Evolutionary conservation across 2,797 vertebrate species (phyloP), one percentile per base, ranked within the genome.

Genomic region (Serranus cabrilla): DNA sequence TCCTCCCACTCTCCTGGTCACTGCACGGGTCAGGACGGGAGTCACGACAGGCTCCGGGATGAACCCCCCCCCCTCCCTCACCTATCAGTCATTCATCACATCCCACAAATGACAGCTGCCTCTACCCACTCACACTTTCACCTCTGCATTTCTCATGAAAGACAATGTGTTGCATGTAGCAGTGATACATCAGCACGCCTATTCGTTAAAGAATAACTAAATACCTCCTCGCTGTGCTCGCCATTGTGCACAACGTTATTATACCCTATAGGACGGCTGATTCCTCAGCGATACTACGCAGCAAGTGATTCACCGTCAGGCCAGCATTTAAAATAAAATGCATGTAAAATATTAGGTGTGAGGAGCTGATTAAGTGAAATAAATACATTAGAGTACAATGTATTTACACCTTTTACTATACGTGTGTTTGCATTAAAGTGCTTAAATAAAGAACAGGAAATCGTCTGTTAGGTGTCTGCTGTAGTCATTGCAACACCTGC

Each of bases 41-140:
- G 92, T 93, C 89, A 92, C 78, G 89, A 90, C 87, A 86, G 77
- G 71, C 84, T 82, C 81, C 58, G 66, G 72, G 87, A 82, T 80
- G 78, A 80, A 64, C 60, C 69, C 77, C 66, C 60, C 55, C 8
- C 7, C 34, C 58, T 27, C 6, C 42, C 70, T 62, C 64, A n/a
- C 56, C 74, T 54, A 81, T 82, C 89, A 73, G 88, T 92, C 91
- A 92, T 93, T 91, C 92, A 88, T 94, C 93, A 92, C 91, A 83
- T 87, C 93, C 90, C 91, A 91, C 93, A 72, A 87, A 83, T 93
- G 94, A 90, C 92, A 92, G 90, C 91, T 88, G 87, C 88, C 89
- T 76, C 90, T 78, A 50, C 92, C 92, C 91, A 93, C 92, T 92
- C 89, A 70, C 79, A 80, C 84, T 80, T 87, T 90, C 85, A 92